Evolutionary conservation across 2,888 invertebrate species (phyloP), one percentile per base, ranked within the genome.

Genomic region (Heliothis peltigera): DNA sequence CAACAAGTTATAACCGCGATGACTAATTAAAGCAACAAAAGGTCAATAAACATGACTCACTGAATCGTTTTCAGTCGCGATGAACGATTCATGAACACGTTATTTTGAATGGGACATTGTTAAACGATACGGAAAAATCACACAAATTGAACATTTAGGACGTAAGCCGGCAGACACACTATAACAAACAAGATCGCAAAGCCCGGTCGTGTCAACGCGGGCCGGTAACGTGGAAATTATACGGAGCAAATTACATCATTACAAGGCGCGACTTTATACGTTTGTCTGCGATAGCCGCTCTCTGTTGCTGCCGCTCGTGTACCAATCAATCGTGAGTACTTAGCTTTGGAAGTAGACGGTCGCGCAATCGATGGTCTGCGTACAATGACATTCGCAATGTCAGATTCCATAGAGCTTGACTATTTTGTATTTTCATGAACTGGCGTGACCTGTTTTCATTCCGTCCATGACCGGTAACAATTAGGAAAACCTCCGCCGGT

Each of bases 401-500:
- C 76, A 77, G 70, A 82, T 84, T 85, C 84, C 83, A 84, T 78
- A 73, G 77, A 65, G 75, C 78, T 79, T 79, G 80, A 85, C 80
- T 82, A 84, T 83, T 82, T 86, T 75, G 82, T 83, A 86, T 87
- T 87, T 84, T 82, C 85, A 88, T 84, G 86, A 85, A 86, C 80
- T 82, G 67, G 79, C 84, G 76, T 77, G 83, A 83, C 86, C 80
- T 84, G 80, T 78, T 85, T 83, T 77, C 70, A 67, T 66, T 77
- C 60, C 84, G 87, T 91, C 92, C 94, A 94, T 94, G 95, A 93
- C 91, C 93, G 88, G 86, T 86, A 91, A 91, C 94, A 95, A 95
- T 95, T 95, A 94, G 91, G 94, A 87, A 86, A 86, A 89, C 88
- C 90, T 88, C 87, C 87, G 81, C 77, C 89, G 87, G 87, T 93